Percentiles rank a stretch among this genome's conserved stretches.
phyloP scores from a whole-genome alignment of 2,113 vertebrate genomes.

The Vimba vimba region DNA sequence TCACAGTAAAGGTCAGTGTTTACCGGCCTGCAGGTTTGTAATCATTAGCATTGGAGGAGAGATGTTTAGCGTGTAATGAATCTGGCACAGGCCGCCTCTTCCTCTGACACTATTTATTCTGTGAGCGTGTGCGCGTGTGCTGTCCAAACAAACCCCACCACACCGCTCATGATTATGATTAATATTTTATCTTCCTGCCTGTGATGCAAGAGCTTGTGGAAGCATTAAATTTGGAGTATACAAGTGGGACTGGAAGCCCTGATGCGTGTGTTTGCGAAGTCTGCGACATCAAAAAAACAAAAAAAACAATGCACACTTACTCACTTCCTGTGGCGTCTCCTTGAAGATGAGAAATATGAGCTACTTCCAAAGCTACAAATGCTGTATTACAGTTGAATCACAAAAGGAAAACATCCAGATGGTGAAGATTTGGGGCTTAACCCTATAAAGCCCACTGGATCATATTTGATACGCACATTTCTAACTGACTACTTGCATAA shows the following conservation, averaged over 20 bases:
- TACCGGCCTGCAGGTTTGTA: background rate
- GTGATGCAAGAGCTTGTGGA: slow-evolving; percentile 62
- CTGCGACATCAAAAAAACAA: slow-evolving; percentile 20
- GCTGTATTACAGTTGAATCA: background rate
- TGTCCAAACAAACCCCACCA: slow-evolving; percentile 66
- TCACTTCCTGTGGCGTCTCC: background rate
- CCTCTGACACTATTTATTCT: slow-evolving; percentile 37
- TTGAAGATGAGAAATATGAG: background rate
- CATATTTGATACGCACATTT: background rate
- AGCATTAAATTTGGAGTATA: slow-evolving; percentile 64
- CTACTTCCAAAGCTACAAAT: background rate
- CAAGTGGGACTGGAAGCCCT: slow-evolving; percentile 43
- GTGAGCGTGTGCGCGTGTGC: background rate
- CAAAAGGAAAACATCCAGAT: background rate
- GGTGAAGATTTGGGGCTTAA: too few relatives aligned
- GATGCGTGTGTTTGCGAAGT: slow-evolving; percentile 32
- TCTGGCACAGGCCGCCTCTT: slow-evolving; percentile 52
- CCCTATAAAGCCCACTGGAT: background rate
- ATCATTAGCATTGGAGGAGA: slow-evolving; percentile 27
- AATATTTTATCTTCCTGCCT: slow-evolving; percentile 71
- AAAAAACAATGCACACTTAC: background rate
- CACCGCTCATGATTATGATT: slow-evolving; percentile 62
- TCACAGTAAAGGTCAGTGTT: slow-evolving; percentile 1
- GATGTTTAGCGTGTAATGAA: slow-evolving; percentile 60
- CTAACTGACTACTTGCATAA: background rate